A percentile compares a stretch with the other conserved stretches of the same genome.
These are phyloP conservation scores for Trachymyrmex septentrionalis DNA, from an alignment of 1,140 invertebrate species.

Conservation along the genomic window DNA sequence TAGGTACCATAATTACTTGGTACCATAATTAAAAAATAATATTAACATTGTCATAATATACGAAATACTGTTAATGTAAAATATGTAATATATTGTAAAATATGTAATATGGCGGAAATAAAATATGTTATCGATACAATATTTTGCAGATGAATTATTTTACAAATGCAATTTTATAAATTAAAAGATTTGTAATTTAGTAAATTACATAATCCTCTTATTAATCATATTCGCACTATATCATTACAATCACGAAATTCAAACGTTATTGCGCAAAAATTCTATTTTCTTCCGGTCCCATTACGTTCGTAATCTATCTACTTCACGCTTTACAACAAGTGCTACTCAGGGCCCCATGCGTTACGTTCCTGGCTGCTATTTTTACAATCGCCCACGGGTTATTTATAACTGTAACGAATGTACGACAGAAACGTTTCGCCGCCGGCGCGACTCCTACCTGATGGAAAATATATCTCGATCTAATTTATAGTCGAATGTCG, in stretches of 20 bases:
- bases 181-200: background rate
- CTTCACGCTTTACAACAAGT: background rate
- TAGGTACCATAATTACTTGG: background rate
- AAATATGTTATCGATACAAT: background rate
- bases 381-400: conserved; percentile 80
- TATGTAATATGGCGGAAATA: background rate
- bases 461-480: conserved; percentile 63
- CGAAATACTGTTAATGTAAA: background rate
- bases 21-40: background rate
- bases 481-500: conserved; percentile 42
- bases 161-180: background rate
- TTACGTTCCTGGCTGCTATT: conserved; percentile 83
- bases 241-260: background rate
- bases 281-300: background rate
- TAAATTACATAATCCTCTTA: background rate
- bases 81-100: too few relatives aligned
- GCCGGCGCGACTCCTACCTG: conserved; percentile 65
- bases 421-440: conserved; percentile 79
- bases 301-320: conserved; percentile 1
- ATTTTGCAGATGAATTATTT: background rate
- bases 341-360: conserved; percentile 31
- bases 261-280: background rate
- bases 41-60: background rate
- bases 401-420: conserved; percentile 81
- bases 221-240: background rate